Evolutionary conservation across 2,113 vertebrate genomes (phyloP), one percentile per base, ranked within the genome.

Genomic region (Scolopax mira): DNA sequence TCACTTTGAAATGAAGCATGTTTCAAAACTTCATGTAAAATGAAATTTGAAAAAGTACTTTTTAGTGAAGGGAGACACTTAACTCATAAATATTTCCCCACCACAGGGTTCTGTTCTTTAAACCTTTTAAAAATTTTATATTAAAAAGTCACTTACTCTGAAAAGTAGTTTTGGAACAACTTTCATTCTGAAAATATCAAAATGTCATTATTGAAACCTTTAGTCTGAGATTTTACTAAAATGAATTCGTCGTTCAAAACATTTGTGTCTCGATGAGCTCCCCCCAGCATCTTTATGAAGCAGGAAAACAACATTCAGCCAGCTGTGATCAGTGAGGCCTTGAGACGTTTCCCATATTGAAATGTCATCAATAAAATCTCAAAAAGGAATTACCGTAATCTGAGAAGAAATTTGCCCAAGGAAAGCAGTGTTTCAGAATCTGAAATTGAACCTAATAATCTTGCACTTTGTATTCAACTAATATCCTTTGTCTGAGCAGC

Each of bases 101-200:
- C 33, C 27, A 27, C 33, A 17, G 4, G 7, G 18, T 49, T 92
- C 31, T 91, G n/a, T 48, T 61, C 19, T 35, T 89, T 57, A 71
- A 81, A 71, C 3, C 17, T 89, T 52, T 18, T 18, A 11, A 66
- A 80, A 62, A 1, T 28, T 65, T 86, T 79, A 24, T 73, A 62
- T 60, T 55, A 77, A 62, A 52, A 87, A 77, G 28, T 39, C 28
- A 66, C 49, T 88, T 88, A 81, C 31, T 93, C 82, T 80, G 75
- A 81, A 61, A 78, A 85, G 60, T 23, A 83, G 60, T 60, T 94
- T 90, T 74, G 69, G 55, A 89, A 90, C 30, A 92, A 84, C 33
- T 70, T 93, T 58, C 35, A 19, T 80, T 96, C 72, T 83, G 85
- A 90, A 94, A 96, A 90, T 35, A 27, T 70, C 60, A 73, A 91